Conservation (phyloP, 2,888 invertebrate genomes). For the Torymus auratus region DNA sequence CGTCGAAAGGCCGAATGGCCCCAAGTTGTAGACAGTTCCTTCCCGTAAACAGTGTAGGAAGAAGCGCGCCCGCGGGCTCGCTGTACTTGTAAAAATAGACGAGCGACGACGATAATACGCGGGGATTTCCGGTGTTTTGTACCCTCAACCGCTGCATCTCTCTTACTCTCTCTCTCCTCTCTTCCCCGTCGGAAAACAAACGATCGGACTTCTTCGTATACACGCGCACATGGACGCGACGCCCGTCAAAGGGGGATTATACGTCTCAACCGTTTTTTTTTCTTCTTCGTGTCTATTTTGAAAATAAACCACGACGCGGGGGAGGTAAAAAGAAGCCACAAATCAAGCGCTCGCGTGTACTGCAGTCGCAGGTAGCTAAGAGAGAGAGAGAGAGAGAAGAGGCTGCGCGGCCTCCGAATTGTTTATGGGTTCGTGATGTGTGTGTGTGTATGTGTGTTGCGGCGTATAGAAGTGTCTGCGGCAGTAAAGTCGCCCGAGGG, state of each 20-base stretch:
- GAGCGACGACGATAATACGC: slow-evolving; percentile 53
- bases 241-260: slow-evolving; percentile 50
- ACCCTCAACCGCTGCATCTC: slow-evolving; percentile 43
- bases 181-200: slow-evolving; percentile 52
- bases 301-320: slow-evolving; percentile 50
- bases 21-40: neutral
- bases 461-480: slow-evolving; percentile 15
- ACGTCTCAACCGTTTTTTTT: slow-evolving; percentile 14
- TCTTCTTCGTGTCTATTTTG: slow-evolving; percentile 45
- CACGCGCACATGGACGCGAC: slow-evolving; percentile 14
- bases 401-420: slow-evolving; percentile 5
- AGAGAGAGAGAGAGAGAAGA: neutral
- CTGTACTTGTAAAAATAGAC: slow-evolving; percentile 68
- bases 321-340: slow-evolving; percentile 13
- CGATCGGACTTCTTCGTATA: slow-evolving; percentile 37
- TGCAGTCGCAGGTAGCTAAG: slow-evolving; percentile 6
- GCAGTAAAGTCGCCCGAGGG: slow-evolving; percentile 31
- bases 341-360: slow-evolving; percentile 11
- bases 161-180: neutral
- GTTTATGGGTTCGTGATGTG: slow-evolving; percentile 38
- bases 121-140: slow-evolving; percentile 67
- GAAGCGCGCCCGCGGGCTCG: neutral
- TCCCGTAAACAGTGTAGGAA: neutral
- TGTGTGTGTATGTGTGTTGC: neutral
- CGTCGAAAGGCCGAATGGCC: slow-evolving; percentile 39